Percentiles rank a stretch among this genome's conserved stretches.
Conservation (phyloP, 37 sponge, comb jelly and placozoan genomes). For the Theonella swinhoei region DNA sequence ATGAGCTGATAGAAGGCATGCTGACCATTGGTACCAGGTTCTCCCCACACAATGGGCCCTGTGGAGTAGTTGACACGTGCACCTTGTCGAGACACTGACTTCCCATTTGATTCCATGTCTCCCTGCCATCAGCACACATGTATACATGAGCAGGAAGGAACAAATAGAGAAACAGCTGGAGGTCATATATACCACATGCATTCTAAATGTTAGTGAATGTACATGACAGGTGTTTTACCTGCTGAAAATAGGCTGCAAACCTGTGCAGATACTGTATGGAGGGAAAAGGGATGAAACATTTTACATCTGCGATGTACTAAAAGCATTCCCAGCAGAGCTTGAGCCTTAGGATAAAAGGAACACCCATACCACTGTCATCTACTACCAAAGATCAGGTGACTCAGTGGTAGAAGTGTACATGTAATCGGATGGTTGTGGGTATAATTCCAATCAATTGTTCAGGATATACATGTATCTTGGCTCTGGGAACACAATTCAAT, state of each 20-base stretch:
- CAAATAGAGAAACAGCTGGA: background rate
- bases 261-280: constrained; percentile 83
- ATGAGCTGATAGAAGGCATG: constrained; percentile 99
- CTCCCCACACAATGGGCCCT: constrained; percentile 99
- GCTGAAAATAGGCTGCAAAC: constrained; percentile 99
- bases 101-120: constrained; percentile 99
- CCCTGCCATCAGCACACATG: constrained; percentile 52
- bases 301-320: no score
- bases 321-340: no score
- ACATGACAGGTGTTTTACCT: constrained; percentile 48
- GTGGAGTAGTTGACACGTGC: constrained; percentile 88
- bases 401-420: no score
- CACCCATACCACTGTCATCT: no score
- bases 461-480: no score
- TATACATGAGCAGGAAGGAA: background rate
- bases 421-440: no score
- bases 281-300: no score
- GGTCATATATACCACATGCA: background rate
- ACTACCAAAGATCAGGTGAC: no score
- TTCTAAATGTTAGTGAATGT: background rate
- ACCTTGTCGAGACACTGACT: constrained; percentile 82
- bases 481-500: no score
- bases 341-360: no score
- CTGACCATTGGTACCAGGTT: constrained; percentile 99
- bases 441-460: no score